These are phyloP conservation scores for Verasper variegatus DNA, from an alignment of 2,113 vertebrate genomes.

Conservation along the genomic window DNA sequence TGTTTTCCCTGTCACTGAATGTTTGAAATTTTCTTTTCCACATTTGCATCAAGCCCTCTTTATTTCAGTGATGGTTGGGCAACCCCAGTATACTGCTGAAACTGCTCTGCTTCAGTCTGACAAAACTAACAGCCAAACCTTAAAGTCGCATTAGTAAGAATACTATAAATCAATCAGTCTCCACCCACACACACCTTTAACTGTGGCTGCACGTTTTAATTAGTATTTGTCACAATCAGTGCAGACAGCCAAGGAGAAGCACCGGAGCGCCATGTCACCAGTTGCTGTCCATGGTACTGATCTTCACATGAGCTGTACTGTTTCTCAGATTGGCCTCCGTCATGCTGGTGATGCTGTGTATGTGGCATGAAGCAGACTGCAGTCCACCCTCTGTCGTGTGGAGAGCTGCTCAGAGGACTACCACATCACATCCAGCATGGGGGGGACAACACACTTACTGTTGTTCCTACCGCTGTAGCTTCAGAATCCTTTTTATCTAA, in stretches of 20 bases:
- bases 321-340: neutral
- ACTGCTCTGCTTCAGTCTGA: no score
- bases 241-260: neutral
- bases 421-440: no score
- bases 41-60: no score
- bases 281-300: slow-evolving; percentile 44
- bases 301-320: neutral
- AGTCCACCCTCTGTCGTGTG: neutral
- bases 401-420: no score
- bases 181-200: neutral
- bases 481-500: no score
- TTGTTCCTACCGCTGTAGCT: neutral
- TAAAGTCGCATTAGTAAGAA: neutral
- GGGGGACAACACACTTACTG: no score
- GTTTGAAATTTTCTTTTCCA: no score
- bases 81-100: no score
- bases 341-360: neutral
- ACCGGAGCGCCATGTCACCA: neutral
- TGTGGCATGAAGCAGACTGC: neutral
- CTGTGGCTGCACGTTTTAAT: neutral
- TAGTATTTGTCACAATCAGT: neutral
- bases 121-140: neutral
- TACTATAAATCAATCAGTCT: neutral
- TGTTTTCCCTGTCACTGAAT: neutral
- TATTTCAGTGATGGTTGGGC: no score